Base-by-base conservation (phyloP, 2,888 invertebrate genomes). In the Octonoba sinensis region DNA sequence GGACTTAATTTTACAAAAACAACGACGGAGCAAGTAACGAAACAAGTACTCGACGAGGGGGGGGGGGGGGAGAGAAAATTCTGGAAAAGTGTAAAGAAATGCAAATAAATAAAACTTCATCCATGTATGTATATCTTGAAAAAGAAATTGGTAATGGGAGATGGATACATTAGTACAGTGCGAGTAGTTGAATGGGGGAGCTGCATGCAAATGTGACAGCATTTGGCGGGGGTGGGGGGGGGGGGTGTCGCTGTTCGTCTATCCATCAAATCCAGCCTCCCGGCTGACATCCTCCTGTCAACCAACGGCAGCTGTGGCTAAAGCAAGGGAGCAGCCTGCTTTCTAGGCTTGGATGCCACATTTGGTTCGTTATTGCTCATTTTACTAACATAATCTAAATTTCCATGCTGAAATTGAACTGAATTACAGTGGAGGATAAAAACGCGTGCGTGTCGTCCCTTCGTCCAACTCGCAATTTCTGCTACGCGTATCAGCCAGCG, bases 301-400 rank as follows among this genome's bases (percentile, higher is more conserved):
- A 69, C 81, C 81, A 73, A 74, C 81, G 69, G 81, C 81, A 81
- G 81, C 81, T 81, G 81, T 57, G 81, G 60, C 74, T 49, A 62
- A 47, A 49, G 71, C 59, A 59, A 51, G 36, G 65, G 66, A 22
- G 64, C 78, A 49, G 62, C 65, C 72, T 59, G 36, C 67, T 18
- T 15, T 15, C 18, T 22, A 16, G 47, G 16, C 20, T 18, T 57
- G 66, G 56, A 36, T 44, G 15, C 74, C 74, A 74, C 54, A 73
- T 73, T 79, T 79, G 79, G 79, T 73, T 78, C 59, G 59, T 57
- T 70, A 71, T 71, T 66, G 78, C 71, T 49, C 20, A 59, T 16
- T 73, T 73, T 56, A 65, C 62, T 36, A 36, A 36, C 36, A 36
- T 36, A 36, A 6, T 36, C 6, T 36, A 36, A 36, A 36, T 36